A percentile compares a stretch with the other conserved stretches of the same genome.
phyloP scores from a whole-genome alignment of 2,888 invertebrate genomes.

The Sthenelais limicola region DNA sequence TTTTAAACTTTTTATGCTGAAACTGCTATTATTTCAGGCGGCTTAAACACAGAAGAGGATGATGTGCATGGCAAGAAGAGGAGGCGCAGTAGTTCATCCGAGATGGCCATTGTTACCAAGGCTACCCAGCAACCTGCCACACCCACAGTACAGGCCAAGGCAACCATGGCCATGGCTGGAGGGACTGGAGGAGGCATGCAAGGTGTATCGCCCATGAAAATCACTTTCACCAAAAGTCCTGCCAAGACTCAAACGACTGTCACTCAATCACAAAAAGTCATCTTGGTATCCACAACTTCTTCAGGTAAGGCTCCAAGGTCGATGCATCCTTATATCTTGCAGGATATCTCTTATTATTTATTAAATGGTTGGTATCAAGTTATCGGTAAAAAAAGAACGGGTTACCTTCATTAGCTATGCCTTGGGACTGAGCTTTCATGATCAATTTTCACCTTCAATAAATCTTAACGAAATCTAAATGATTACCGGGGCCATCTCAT shows the following conservation, averaged over 20 bases:
- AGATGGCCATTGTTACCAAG: conserved; percentile 48
- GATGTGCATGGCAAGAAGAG: conserved; percentile 54
- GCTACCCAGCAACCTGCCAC: conserved; percentile 46
- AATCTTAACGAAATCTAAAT: no score
- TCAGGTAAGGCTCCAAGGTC: no score
- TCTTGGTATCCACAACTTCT: not conserved
- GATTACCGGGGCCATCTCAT: no score
- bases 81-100: conserved; percentile 61
- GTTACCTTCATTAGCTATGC: no score
- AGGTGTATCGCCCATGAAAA: conserved; percentile 66
- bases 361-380: no score
- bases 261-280: conserved; percentile 59
- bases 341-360: not conserved
- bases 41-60: conserved; percentile 65
- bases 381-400: no score
- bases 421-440: no score
- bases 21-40: conserved; percentile 24
- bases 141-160: conserved; percentile 49
- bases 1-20: not conserved
- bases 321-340: no score
- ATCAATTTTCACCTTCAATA: no score
- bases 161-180: conserved; percentile 51
- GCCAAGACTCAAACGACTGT: conserved; percentile 51
- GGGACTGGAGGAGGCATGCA: conserved; percentile 55
- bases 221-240: conserved; percentile 68